Evolutionary conservation across 2,888 invertebrate genomes (phyloP), one percentile per base, ranked within the genome.

Genomic region (Poecilobothrus nobilitatus): DNA sequence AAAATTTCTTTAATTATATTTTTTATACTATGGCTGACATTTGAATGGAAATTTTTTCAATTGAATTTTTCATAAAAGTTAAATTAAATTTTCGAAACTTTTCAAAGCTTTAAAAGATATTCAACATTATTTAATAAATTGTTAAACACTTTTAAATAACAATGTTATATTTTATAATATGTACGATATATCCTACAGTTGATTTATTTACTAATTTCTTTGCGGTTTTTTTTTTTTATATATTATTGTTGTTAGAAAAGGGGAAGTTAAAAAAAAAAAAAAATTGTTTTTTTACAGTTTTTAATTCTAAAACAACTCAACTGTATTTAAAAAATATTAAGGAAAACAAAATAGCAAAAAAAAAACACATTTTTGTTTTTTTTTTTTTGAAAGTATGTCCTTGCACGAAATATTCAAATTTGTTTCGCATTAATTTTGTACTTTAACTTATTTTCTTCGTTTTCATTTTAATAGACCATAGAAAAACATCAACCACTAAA

Each of bases 321-420:
- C 18, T 62, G 62, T 62, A 62, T 62, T 20, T 62, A 62, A 20
- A 62, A 63, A 63, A 63, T 63, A 27, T 6, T 10, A 63, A 22
- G 20, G 15, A 63, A 63, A 63, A 63, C 9, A 63, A 63, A 22
- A 12, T 21, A 63, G 76, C 71, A 74, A 75, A 74, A 73, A 71
- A 73, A 70, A 73, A 73, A 73, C 75, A 27, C 2, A 27, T 27
- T 27, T 27, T 27, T n/a, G n/a, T n/a, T n/a, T 27, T 27, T 27
- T 27, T 27, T 27, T 27, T 27, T 75, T 73, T 77, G 74, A 77
- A 77, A 78, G 75, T 74, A 75, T 73, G 72, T 71, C 71, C 75
- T 73, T 74, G 73, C 77, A 77, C 78, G 77, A 76, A 72, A 77
- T 78, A 77, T 76, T 77, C 77, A 76, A 77, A 77, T 78, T 75